Percentiles rank a stretch among this genome's conserved stretches.
Evolutionary conservation across 2,888 invertebrate species (phyloP).

Genomic region (Arctia plantaginis): DNA sequence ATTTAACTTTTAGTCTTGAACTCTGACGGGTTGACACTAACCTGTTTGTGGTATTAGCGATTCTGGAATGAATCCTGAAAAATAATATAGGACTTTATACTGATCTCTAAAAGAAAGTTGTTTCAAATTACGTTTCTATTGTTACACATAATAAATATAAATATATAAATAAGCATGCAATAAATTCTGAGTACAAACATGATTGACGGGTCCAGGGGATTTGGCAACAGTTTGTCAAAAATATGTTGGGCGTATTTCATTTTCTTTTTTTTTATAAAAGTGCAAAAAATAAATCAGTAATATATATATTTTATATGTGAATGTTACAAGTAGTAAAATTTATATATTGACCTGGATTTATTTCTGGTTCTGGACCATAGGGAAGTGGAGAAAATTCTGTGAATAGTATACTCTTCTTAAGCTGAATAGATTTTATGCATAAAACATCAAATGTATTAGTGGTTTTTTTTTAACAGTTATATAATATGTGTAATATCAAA

Average conservation of each 20-base stretch:
- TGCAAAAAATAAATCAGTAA: too few relatives aligned
- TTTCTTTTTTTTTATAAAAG: too few relatives aligned
- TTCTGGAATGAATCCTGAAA: background rate
- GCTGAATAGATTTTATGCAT: background rate
- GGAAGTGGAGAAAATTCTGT: background rate
- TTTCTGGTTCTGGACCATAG: background rate
- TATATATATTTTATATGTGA: background rate
- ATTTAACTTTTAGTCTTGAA: background rate
- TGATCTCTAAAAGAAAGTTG: background rate
- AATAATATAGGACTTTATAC: background rate
- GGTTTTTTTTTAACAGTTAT: background rate
- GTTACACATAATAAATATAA: too few relatives aligned
- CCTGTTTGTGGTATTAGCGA: background rate
- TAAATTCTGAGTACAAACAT: too few relatives aligned
- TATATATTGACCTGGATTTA: background rate
- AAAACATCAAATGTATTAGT: background rate
- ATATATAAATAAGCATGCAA: too few relatives aligned
- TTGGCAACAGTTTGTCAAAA: too few relatives aligned
- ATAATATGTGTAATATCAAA: background rate
- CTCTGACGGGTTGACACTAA: background rate
- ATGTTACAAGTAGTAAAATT: background rate
- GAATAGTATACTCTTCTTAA: background rate
- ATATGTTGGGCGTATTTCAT: too few relatives aligned
- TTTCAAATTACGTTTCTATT: too few relatives aligned
- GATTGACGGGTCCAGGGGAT: too few relatives aligned